These are phyloP conservation scores for Periophthalmus magnuspinnatus DNA, from an alignment of 2,797 vertebrate genomes.

Conservation along the genomic window DNA sequence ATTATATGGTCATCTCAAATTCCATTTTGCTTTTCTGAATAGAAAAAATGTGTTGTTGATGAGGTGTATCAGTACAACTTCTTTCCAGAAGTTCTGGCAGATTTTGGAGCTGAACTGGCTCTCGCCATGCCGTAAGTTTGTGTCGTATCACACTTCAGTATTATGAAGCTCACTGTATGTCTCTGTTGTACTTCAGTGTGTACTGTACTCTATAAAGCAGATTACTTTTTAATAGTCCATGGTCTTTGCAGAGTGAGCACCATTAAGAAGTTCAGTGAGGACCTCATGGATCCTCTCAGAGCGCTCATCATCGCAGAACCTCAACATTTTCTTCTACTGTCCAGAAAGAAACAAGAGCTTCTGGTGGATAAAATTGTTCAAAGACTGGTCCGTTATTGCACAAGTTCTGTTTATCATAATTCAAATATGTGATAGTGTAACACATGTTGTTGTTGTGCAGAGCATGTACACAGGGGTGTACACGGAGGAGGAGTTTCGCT, in stretches of 20 bases:
- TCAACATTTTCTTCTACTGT: conserved; percentile 68
- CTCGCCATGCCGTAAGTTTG: conserved; percentile 77
- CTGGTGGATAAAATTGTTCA: conserved; percentile 80
- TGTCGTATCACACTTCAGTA: background rate
- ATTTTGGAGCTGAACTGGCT: conserved; percentile 75
- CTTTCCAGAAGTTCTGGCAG: conserved; percentile 69
- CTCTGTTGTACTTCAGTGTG: background rate
- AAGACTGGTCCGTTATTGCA: conserved; percentile 66
- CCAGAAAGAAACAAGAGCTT: conserved; percentile 71
- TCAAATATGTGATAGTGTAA: background rate
- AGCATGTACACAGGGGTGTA: conserved; percentile 71
- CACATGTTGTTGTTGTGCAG: conserved; percentile 45
- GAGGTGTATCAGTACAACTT: conserved; percentile 69
- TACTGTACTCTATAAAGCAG: background rate
- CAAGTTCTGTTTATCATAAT: background rate
- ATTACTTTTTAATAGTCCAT: background rate
- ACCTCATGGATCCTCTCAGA: conserved; percentile 71
- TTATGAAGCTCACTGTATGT: background rate
- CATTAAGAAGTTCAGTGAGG: conserved; percentile 74
- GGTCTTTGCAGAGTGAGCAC: conserved; percentile 66
- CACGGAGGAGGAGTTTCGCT: conserved; percentile 75
- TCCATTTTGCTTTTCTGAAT: conserved; percentile 4
- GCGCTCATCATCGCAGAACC: conserved; percentile 65
- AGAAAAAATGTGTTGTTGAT: conserved; percentile 79
- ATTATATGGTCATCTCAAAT: background rate